phyloP scores from a whole-genome alignment of 2,113 vertebrate species.

The Dryoscopus gambensis region DNA sequence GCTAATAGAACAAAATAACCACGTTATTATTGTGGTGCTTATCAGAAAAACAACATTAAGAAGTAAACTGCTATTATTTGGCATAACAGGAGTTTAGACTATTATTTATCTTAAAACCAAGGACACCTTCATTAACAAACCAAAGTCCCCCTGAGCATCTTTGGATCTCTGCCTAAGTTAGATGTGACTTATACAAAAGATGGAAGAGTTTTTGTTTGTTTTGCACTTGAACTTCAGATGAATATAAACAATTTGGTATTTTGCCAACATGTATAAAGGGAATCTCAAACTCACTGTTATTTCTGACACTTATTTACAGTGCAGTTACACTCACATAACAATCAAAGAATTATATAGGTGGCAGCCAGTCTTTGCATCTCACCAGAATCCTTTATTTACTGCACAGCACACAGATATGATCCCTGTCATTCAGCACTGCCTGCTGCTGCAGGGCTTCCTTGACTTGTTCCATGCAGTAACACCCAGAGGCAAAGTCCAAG shows the following conservation, averaged over 20 bases:
- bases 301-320: background rate
- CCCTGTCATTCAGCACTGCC: background rate
- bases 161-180: background rate
- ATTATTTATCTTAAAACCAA: background rate
- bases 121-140: background rate
- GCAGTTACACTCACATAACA: fast-evolving
- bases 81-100: background rate
- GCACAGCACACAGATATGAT: background rate
- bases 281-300: background rate
- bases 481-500: background rate
- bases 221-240: background rate
- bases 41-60: background rate
- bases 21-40: background rate
- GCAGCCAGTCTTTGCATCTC: background rate
- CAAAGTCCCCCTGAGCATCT: background rate
- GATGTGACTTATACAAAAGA: background rate
- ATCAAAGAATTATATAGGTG: background rate
- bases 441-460: background rate
- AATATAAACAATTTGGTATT: background rate
- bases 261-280: background rate
- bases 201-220: background rate
- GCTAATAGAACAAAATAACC: background rate
- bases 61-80: background rate
- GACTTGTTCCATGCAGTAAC: background rate
- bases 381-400: background rate